Evolutionary conservation across 2,113 vertebrate species (phyloP).

Genomic region (Xenopus borealis): DNA sequence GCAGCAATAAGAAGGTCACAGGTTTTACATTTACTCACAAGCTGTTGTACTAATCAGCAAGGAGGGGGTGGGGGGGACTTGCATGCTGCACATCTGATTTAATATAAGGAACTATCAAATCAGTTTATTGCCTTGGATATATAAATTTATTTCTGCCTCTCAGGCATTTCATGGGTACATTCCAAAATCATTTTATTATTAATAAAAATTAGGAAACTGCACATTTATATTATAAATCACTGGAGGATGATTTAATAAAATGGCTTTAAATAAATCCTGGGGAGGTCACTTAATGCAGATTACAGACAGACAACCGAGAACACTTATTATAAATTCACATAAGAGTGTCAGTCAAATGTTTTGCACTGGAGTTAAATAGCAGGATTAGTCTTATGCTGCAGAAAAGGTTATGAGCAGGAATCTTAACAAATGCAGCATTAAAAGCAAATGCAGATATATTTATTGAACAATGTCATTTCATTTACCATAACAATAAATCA

Average conservation of each 20-base stretch:
- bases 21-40: slow-evolving; percentile 11
- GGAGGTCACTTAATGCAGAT: slow-evolving; percentile 6
- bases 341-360: background rate
- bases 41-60: slow-evolving; percentile 1
- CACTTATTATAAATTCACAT: background rate
- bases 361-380: background rate
- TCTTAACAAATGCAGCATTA: background rate
- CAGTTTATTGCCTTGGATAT: background rate
- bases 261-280: background rate
- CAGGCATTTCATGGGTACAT: background rate
- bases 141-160: background rate
- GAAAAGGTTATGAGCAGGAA: background rate
- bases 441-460: background rate
- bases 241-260: slow-evolving; percentile 4
- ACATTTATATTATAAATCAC: background rate
- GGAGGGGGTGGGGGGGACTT: background rate
- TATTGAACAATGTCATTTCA: background rate
- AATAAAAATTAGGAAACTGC: background rate
- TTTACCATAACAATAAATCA: background rate
- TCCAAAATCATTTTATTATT: background rate
- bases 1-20: slow-evolving; percentile 23
- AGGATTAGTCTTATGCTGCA: background rate
- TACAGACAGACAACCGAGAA: background rate
- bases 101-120: background rate
- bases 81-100: background rate